A percentile compares a stretch with the other conserved stretches of the same genome.
Evolutionary conservation across 2,888 invertebrate genomes (phyloP).

Genomic region (Chymomyza caudatula): DNA sequence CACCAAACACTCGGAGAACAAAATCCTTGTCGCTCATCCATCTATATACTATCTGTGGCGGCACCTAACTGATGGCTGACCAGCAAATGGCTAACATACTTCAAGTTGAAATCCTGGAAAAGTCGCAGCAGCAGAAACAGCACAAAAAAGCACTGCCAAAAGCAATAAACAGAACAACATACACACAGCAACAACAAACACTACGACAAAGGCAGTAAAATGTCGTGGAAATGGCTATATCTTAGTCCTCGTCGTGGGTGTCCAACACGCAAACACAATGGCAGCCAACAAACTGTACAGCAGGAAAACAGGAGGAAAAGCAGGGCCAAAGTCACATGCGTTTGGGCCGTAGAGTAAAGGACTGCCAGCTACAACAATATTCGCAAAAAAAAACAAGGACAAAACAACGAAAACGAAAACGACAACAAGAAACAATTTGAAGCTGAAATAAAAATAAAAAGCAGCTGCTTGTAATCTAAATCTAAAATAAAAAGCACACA

Average conservation of each 20-base stretch:
- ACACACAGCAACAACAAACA: background rate
- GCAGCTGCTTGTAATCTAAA: conserved; percentile 41
- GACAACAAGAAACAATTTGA: conserved; percentile 12
- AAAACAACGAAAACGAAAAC: too few relatives aligned
- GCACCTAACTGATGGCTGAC: conserved; percentile 51
- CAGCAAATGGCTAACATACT: conserved; percentile 65
- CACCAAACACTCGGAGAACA: conserved; percentile 9
- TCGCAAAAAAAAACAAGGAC: background rate
- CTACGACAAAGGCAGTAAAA: conserved; percentile 46
- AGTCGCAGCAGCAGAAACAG: conserved; percentile 14
- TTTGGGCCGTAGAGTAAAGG: conserved; percentile 30
- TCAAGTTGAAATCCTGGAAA: conserved; percentile 50
- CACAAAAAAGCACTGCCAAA: conserved; percentile 36
- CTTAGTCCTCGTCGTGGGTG: conserved; percentile 50
- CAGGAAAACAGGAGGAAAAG: conserved; percentile 50
- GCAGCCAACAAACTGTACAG: conserved; percentile 42
- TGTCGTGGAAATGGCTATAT: conserved; percentile 58
- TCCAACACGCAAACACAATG: conserved; percentile 34
- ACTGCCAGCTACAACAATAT: background rate
- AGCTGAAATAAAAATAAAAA: conserved; percentile 39
- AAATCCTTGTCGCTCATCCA: conserved; percentile 11
- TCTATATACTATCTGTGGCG: background rate
- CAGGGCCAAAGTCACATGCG: conserved; percentile 47
- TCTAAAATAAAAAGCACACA: conserved; percentile 17
- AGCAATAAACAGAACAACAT: conserved; percentile 47